Conservation (phyloP, 2,113 vertebrate genomes). For the Heterochromis multidens region DNA sequence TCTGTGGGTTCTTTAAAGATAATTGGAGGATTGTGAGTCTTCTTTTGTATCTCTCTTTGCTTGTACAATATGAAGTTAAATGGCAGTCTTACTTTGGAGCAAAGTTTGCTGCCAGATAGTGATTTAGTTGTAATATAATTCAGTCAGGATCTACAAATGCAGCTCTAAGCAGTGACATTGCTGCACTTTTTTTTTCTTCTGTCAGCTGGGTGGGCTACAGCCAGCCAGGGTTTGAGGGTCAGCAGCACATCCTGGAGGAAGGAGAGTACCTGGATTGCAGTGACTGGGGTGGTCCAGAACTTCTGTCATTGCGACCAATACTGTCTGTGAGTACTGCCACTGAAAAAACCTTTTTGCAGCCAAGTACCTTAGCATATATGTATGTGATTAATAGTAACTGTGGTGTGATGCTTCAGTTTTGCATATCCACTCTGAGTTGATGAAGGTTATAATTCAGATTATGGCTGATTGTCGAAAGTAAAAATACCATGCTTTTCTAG, state of each 20-base stretch:
- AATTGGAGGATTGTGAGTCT: constrained; percentile 87
- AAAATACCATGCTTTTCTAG: not conserved
- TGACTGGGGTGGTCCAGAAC: constrained; percentile 85
- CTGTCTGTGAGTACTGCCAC: constrained; percentile 79
- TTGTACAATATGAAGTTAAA: not conserved
- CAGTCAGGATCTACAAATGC: not conserved
- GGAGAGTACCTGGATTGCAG: constrained; percentile 85
- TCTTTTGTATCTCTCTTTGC: not conserved
- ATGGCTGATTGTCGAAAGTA: not conserved
- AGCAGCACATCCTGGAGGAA: constrained; percentile 92
- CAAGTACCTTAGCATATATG: not conserved
- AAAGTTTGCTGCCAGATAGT: not conserved
- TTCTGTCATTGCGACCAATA: constrained; percentile 84
- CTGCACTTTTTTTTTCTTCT: not conserved
- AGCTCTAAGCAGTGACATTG: not conserved
- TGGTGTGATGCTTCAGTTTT: not conserved
- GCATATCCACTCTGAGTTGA: not conserved
- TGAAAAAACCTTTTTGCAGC: not conserved
- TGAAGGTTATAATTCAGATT: not conserved
- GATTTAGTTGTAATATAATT: constrained; percentile 7
- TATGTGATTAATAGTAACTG: not conserved
- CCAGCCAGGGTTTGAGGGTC: constrained; percentile 85
- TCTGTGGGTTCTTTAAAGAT: constrained; percentile 88
- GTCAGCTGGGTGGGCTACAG: constrained; percentile 90
- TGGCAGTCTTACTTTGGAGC: not conserved